Percentiles rank a stretch among this genome's conserved stretches.
phyloP scores from a whole-genome alignment of 2,113 vertebrate species.

The Romanogobio albipinnatus region DNA sequence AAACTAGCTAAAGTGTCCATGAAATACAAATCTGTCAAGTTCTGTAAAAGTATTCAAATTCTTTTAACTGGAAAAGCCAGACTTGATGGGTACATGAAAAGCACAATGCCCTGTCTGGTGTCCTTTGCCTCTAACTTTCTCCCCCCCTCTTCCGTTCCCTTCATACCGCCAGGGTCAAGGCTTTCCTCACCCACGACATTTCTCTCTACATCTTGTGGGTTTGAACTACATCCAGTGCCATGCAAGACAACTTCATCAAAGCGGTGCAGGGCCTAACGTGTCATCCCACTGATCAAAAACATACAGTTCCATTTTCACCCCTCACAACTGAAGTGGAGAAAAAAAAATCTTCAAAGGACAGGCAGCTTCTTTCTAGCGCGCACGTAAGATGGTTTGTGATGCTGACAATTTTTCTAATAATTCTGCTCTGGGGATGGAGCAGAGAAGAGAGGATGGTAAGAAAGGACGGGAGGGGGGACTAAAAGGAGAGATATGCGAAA shows the following conservation, averaged over 20 bases:
- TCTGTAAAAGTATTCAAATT: not conserved
- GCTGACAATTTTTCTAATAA: constrained; percentile 56
- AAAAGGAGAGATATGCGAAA: not conserved
- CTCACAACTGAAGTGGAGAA: constrained; percentile 29
- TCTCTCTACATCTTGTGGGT: constrained; percentile 8
- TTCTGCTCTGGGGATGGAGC: constrained; percentile 40
- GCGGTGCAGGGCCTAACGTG: constrained; percentile 55
- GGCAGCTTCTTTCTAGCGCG: constrained; percentile 41
- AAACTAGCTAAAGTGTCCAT: constrained; percentile 1
- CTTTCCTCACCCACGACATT: constrained; percentile 48
- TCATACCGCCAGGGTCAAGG: constrained; percentile 50
- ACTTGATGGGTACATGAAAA: constrained; percentile 13
- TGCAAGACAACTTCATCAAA: constrained; percentile 61
- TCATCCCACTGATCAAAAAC: constrained; percentile 63
- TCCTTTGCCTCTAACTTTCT: constrained; percentile 24
- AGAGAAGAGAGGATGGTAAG: constrained; percentile 21
- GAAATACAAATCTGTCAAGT: not conserved
- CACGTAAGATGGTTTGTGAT: constrained; percentile 54
- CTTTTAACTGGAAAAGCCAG: not conserved
- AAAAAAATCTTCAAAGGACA: constrained; percentile 60
- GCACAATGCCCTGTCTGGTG: constrained; percentile 1
- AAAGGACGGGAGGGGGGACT: not conserved
- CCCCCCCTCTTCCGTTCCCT: constrained; percentile 8
- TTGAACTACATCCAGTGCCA: constrained; percentile 42
- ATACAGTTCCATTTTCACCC: constrained; percentile 54